Conservation (phyloP, 2,888 invertebrate genomes). For the Morpho achilles region DNA sequence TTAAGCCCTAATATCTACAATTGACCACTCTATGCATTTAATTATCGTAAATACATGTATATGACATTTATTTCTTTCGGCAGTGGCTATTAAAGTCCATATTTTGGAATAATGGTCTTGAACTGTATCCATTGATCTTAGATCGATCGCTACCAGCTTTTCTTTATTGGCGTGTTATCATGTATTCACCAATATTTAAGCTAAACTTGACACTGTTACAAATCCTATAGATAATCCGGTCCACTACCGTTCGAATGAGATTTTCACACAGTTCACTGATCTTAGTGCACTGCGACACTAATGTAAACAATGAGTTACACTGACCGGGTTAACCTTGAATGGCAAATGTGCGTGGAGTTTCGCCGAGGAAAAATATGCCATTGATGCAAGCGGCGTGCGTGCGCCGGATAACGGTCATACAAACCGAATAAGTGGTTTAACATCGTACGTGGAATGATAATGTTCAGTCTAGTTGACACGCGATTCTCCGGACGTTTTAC, state of each 20-base stretch:
- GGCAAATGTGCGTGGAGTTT: constrained; percentile 73
- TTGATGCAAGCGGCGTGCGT: constrained; percentile 74
- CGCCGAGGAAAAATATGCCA: constrained; percentile 75
- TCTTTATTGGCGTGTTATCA: constrained; percentile 2
- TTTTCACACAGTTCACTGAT: constrained; percentile 16
- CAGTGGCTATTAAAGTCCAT: constrained; percentile 7
- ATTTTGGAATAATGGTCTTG: constrained; percentile 6
- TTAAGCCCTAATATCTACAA: constrained; percentile 29
- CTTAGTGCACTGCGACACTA: constrained; percentile 21
- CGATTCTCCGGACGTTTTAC: constrained; percentile 44
- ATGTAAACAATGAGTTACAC: constrained; percentile 68
- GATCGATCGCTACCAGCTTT: background rate
- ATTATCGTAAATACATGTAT: constrained; percentile 29
- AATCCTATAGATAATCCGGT: constrained; percentile 6
- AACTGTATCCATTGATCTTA: constrained; percentile 1
- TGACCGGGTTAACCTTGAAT: constrained; percentile 78
- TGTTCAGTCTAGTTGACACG: constrained; percentile 59
- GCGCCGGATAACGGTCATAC: constrained; percentile 71
- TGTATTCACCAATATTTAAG: background rate
- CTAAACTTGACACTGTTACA: background rate
- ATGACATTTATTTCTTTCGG: constrained; percentile 17
- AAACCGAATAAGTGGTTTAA: constrained; percentile 76
- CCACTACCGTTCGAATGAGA: constrained; percentile 1
- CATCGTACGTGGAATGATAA: constrained; percentile 74
- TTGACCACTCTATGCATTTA: constrained; percentile 31